Evolutionary conservation across 2,113 vertebrate genomes (phyloP).

Genomic region (Mus spicilegus): DNA sequence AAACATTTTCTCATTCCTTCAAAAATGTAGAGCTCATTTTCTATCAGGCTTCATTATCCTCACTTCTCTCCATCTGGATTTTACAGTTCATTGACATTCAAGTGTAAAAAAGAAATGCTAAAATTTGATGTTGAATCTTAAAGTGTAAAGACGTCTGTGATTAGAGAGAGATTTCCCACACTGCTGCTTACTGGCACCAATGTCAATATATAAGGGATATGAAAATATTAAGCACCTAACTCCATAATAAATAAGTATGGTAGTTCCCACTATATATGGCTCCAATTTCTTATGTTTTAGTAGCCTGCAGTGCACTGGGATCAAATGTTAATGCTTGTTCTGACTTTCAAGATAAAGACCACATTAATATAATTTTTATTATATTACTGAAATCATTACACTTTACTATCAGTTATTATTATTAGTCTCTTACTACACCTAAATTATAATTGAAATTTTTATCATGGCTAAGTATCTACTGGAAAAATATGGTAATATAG

Average conservation of each 20-base stretch:
- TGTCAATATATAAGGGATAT: not conserved
- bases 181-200: not conserved
- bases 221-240: not conserved
- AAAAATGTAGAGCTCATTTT: slow-evolving; percentile 10
- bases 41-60: not conserved
- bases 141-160: slow-evolving; percentile 11
- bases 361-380: not conserved
- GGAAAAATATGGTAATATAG: not conserved
- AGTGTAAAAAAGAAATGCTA: slow-evolving; percentile 40
- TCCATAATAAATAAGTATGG: not conserved
- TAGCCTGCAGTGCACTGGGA: not conserved
- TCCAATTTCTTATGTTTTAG: not conserved
- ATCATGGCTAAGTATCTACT: not conserved
- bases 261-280: not conserved
- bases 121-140: slow-evolving; percentile 32
- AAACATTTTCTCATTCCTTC: slow-evolving; percentile 47
- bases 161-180: not conserved
- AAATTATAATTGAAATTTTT: not conserved
- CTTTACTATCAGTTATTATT: not conserved
- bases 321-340: not conserved
- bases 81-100: slow-evolving; percentile 37
- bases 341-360: not conserved
- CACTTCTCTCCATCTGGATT: slow-evolving; percentile 39
- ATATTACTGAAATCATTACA: not conserved
- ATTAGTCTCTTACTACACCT: not conserved